A percentile compares a stretch with the other conserved stretches of the same genome.
These are phyloP conservation scores for Nansenia antarctica DNA, from an alignment of 2,113 vertebrate species.

Conservation along the genomic window DNA sequence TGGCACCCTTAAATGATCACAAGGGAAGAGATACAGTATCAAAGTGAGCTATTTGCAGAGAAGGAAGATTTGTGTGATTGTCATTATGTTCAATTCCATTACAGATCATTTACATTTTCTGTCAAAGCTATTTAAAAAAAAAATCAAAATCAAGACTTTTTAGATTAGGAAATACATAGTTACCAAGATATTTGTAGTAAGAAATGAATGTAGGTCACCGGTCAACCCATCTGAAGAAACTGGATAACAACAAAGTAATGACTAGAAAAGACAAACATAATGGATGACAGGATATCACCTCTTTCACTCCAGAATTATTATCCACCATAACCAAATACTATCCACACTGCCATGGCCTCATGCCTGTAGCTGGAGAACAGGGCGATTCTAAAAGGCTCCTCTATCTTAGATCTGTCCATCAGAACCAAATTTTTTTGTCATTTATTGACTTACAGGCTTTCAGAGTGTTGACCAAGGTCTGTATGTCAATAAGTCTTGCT, in stretches of 20 bases:
- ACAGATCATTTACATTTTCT: not conserved
- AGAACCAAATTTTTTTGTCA: conserved; percentile 1
- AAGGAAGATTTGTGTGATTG: not conserved
- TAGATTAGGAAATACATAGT: not conserved
- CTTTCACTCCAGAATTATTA: no score
- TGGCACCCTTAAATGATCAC: conserved; percentile 4
- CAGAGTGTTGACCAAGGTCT: conserved; percentile 8
- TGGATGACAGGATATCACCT: no score
- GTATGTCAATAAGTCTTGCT: conserved; percentile 10
- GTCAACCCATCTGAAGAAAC: not conserved
- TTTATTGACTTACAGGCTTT: conserved; percentile 11
- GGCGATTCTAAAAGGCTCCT: not conserved
- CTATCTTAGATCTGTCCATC: not conserved
- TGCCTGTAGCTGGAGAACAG: not conserved
- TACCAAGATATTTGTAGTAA: not conserved
- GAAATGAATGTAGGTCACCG: not conserved
- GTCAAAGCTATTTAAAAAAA: no score
- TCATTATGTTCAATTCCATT: not conserved
- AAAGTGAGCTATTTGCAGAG: no score
- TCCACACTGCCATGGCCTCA: no score
- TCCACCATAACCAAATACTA: no score
- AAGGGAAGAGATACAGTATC: not conserved
- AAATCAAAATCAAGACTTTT: not conserved
- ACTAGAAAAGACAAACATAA: no score
- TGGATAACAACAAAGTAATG: not conserved